Percentiles rank a stretch among this genome's conserved stretches.
These are phyloP conservation scores for Solenodon paradoxus DNA, from an alignment of 2,113 vertebrate species.

Conservation along the genomic window DNA sequence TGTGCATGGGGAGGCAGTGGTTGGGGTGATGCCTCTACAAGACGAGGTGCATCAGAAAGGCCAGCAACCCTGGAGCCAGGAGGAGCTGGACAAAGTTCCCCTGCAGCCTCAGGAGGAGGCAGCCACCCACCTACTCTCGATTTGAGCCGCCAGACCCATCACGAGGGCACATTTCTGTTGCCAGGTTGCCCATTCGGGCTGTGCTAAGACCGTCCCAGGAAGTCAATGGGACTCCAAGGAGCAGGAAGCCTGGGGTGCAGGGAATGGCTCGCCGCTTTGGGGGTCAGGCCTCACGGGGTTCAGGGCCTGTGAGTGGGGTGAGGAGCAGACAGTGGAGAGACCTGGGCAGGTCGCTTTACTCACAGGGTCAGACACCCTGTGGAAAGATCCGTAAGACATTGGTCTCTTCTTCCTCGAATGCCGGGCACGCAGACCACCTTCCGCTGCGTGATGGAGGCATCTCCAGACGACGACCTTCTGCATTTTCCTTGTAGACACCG, in stretches of 20 bases:
- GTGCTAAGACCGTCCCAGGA: too few species aligned
- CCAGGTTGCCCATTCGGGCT: too few species aligned
- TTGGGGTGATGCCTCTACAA: neutral
- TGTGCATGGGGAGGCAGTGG: fast-evolving
- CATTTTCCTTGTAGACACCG: neutral
- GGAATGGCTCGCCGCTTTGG: too few species aligned
- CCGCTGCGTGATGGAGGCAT: fast-evolving
- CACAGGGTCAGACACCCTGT: too few species aligned
- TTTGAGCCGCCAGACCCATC: neutral
- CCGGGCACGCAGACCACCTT: fast-evolving
- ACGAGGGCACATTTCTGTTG: fast-evolving
- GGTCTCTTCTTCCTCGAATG: fast-evolving
- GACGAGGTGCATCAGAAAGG: fast-evolving
- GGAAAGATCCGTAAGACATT: fast-evolving
- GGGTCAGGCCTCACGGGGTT: too few species aligned
- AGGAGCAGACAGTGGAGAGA: too few species aligned
- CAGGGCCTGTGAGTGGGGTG: too few species aligned
- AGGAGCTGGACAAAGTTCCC: neutral
- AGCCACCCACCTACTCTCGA: fast-evolving
- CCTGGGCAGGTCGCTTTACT: too few species aligned
- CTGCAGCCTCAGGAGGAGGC: neutral
- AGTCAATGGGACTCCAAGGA: too few species aligned
- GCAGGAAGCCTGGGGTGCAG: too few species aligned
- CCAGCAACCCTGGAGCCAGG: neutral
- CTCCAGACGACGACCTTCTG: fast-evolving